phyloP scores from a whole-genome alignment of 2,797 vertebrate genomes.

The Sebastes iracundus region DNA sequence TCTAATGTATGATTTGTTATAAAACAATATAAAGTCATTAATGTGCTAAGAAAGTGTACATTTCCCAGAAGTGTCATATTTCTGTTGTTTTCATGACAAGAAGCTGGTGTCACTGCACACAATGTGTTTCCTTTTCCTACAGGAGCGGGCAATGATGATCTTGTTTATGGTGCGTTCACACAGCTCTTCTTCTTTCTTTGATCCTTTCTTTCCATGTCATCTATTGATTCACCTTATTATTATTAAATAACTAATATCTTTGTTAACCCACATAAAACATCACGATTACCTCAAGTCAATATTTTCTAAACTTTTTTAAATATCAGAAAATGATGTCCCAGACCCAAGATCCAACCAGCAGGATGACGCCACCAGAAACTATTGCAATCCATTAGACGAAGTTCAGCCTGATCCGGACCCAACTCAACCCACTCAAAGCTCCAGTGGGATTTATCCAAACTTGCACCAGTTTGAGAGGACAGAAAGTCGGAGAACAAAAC shows the following conservation, averaged over 20 bases:
- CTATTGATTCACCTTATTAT: background rate
- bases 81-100: background rate
- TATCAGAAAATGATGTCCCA: conserved; percentile 63
- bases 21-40: too few relatives aligned
- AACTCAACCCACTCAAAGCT: background rate
- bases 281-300: background rate
- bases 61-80: background rate
- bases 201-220: background rate
- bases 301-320: background rate
- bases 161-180: conserved; percentile 62
- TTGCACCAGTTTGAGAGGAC: conserved; percentile 12
- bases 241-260: background rate
- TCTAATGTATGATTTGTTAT: too few relatives aligned
- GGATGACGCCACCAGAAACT: background rate
- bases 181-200: background rate
- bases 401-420: background rate
- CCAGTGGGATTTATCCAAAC: conserved; percentile 26
- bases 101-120: background rate
- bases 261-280: background rate
- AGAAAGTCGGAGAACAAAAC: conserved; percentile 35
- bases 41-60: too few relatives aligned
- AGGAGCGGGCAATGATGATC: conserved; percentile 5
- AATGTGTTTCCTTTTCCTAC: conserved; percentile 4
- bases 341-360: background rate
- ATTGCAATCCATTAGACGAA: background rate